These are phyloP conservation scores for Taenaris catops DNA, from an alignment of 2,888 invertebrate genomes.

Conservation along the genomic window DNA sequence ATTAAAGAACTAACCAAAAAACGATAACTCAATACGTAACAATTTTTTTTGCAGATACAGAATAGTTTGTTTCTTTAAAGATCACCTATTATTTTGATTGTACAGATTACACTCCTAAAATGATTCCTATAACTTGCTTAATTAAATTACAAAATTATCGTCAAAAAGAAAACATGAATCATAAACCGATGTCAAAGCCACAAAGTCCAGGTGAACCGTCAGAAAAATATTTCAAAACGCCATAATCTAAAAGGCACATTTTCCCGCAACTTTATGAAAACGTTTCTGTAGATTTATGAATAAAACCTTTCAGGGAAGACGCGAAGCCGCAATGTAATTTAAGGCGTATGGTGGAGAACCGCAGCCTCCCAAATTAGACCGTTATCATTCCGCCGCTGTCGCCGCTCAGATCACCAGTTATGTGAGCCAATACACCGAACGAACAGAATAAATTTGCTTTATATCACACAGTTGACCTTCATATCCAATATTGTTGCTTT, in stretches of 20 bases:
- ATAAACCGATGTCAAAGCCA: constrained; percentile 7
- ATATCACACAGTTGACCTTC: constrained; percentile 73
- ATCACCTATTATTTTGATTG: too few relatives aligned
- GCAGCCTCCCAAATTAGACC: constrained; percentile 69
- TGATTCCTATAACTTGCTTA: too few relatives aligned
- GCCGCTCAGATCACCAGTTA: constrained; percentile 70
- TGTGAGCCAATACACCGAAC: constrained; percentile 72
- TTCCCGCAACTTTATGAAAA: constrained; percentile 71
- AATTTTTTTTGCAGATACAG: too few relatives aligned
- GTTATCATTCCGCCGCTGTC: constrained; percentile 75
- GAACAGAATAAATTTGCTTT: constrained; percentile 77
- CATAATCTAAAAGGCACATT: constrained; percentile 54
- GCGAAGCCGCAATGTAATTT: constrained; percentile 70
- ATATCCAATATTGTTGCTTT: constrained; percentile 70
- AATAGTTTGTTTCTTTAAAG: too few relatives aligned
- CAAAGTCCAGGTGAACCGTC: constrained; percentile 16
- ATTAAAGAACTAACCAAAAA: too few relatives aligned
- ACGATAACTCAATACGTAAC: too few relatives aligned
- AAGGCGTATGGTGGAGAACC: constrained; percentile 59
- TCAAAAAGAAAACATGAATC: too few relatives aligned
- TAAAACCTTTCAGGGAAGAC: constrained; percentile 75
- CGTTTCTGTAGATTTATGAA: constrained; percentile 75
- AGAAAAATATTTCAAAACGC: constrained; percentile 35
- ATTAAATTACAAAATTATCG: too few relatives aligned
- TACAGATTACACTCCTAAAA: too few relatives aligned